phyloP scores from a whole-genome alignment of 2,797 vertebrate genomes.

The Artibeus lituratus region DNA sequence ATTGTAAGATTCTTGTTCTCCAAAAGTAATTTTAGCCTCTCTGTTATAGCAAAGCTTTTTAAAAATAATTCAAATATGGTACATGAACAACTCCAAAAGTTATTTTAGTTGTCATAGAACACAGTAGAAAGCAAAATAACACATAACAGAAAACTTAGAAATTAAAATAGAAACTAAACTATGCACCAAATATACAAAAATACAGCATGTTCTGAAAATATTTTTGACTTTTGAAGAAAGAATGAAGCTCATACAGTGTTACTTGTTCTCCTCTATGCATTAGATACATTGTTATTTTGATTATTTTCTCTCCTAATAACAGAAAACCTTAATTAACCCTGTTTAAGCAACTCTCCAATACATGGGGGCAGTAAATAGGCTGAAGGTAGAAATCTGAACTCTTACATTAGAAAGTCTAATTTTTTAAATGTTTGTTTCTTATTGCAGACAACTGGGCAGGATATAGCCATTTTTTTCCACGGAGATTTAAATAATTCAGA shows the following conservation, averaged over 20 bases:
- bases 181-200: background rate
- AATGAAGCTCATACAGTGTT: background rate
- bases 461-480: background rate
- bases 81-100: background rate
- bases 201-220: background rate
- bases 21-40: background rate
- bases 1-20: background rate
- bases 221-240: background rate
- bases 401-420: background rate
- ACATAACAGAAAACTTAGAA: background rate
- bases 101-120: background rate
- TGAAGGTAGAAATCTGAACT: background rate
- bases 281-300: background rate
- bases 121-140: background rate
- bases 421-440: background rate
- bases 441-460: background rate
- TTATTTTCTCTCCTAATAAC: background rate
- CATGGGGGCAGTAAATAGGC: background rate
- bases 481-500: background rate
- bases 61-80: background rate
- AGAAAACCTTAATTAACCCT: background rate
- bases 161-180: background rate
- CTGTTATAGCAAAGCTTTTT: background rate
- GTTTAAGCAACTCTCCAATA: background rate
- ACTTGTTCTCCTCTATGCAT: background rate